A percentile compares a stretch with the other conserved stretches of the same genome.
Evolutionary conservation across 2,888 invertebrate species (phyloP).

Genomic region (Thelaira solivaga): DNA sequence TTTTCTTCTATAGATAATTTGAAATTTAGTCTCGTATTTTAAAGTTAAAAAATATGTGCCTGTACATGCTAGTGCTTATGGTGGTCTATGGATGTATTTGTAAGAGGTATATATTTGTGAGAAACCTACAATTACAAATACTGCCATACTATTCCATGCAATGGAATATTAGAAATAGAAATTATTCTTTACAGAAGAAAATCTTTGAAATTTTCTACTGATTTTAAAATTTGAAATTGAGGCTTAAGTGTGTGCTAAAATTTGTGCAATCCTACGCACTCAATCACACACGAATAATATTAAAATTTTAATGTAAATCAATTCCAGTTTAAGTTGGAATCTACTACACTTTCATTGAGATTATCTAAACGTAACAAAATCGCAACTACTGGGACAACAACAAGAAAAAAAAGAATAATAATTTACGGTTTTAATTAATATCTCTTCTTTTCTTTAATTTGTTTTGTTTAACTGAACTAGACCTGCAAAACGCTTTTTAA

Average conservation of each 20-base stretch:
- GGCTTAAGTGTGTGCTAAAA: not conserved
- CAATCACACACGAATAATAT: not conserved
- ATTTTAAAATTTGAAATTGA: not conserved
- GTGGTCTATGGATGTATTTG: too few species aligned
- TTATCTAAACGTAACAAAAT: not conserved
- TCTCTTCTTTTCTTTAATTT: too few species aligned
- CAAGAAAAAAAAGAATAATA: not conserved
- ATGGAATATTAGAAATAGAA: too few species aligned
- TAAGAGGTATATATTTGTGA: not conserved
- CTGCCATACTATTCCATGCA: too few species aligned
- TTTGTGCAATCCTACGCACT: not conserved
- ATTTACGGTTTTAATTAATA: conserved; percentile 17
- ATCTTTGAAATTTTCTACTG: too few species aligned
- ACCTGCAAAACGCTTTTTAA: conserved; percentile 23
- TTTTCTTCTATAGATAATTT: too few species aligned
- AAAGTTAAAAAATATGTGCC: not conserved
- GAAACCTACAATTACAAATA: not conserved
- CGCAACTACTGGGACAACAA: too few species aligned
- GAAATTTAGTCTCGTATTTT: not conserved
- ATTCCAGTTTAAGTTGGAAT: conserved; percentile 42
- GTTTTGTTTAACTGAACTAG: conserved; percentile 33
- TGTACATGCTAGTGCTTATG: not conserved
- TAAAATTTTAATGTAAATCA: conserved; percentile 14
- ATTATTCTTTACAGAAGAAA: too few species aligned
- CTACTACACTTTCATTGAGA: conserved; percentile 5